These are phyloP conservation scores for Tupaia chinensis DNA, from an alignment of 2,113 vertebrate species.

Conservation along the genomic window DNA sequence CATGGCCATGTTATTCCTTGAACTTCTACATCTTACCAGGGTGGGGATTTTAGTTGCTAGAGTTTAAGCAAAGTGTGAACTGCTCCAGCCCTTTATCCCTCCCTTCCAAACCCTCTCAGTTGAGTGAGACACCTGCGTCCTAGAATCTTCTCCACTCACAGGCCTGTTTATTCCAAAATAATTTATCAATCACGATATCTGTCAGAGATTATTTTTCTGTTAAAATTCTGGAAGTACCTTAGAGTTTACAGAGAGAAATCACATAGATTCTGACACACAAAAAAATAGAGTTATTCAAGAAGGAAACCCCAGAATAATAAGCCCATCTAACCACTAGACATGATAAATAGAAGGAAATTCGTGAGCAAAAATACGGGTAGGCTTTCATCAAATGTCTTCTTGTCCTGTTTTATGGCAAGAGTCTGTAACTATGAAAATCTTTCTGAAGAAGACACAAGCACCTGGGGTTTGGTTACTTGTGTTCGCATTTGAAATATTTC, in stretches of 20 bases:
- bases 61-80: conserved; percentile 77
- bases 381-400: conserved; percentile 50
- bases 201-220: conserved; percentile 44
- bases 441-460: conserved; percentile 37
- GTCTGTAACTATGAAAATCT: conserved; percentile 26
- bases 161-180: conserved; percentile 62
- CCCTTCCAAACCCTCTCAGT: conserved; percentile 19
- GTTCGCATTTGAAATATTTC: conserved; percentile 38
- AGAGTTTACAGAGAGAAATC: conserved; percentile 64
- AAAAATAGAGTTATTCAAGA: conserved; percentile 45
- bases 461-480: neutral
- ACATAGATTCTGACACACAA: conserved; percentile 50
- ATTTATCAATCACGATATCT: conserved; percentile 43
- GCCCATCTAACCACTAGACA: neutral
- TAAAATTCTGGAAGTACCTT: conserved; percentile 64
- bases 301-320: conserved; percentile 59
- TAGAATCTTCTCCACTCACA: neutral
- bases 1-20: conserved; percentile 79
- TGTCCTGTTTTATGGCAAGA: conserved; percentile 36
- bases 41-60: conserved; percentile 58
- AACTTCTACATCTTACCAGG: conserved; percentile 82
- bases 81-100: neutral
- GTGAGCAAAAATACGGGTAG: conserved; percentile 47
- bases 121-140: conserved; percentile 40
- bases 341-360: conserved; percentile 67